Conservation (phyloP, 1,140 invertebrate species). For the Listronotus oregonensis region DNA sequence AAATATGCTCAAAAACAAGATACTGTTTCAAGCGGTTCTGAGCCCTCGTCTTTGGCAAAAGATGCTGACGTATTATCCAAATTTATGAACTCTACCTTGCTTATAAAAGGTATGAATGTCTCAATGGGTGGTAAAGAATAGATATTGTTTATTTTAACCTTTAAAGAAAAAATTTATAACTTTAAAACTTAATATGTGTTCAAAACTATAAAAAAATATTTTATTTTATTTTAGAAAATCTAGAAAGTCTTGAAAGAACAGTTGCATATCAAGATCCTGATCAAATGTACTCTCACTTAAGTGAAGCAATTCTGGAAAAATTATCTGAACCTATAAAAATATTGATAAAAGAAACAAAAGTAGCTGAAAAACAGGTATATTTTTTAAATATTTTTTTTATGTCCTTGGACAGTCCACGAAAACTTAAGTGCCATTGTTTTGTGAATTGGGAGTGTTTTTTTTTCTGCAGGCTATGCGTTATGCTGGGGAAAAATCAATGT, state of each 20-base stretch:
- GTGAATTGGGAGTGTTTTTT: too few relatives aligned
- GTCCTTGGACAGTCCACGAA: background rate
- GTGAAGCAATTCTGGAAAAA: constrained; percentile 53
- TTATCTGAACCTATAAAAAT: constrained; percentile 54
- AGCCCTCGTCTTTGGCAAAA: constrained; percentile 38
- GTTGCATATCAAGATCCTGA: constrained; percentile 54
- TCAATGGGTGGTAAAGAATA: too few relatives aligned
- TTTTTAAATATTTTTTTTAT: background rate
- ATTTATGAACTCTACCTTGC: constrained; percentile 21
- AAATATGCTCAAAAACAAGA: constrained; percentile 2
- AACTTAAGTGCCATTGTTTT: too few relatives aligned
- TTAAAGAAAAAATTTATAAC: too few relatives aligned
- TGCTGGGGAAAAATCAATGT: constrained; percentile 56
- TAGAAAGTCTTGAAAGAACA: constrained; percentile 57
- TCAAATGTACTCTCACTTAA: constrained; percentile 46
- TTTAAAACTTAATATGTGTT: too few relatives aligned
- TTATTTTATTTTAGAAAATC: constrained; percentile 40
- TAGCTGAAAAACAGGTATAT: constrained; percentile 53
- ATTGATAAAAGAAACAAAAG: constrained; percentile 51
- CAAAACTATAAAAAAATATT: too few relatives aligned
- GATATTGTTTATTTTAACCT: too few relatives aligned
- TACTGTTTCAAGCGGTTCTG: constrained; percentile 13
- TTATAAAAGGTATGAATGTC: constrained; percentile 17
- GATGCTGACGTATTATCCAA: constrained; percentile 41
- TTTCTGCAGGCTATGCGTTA: constrained; percentile 50